Evolutionary conservation across 1,140 invertebrate genomes (phyloP).

Genomic region (Atta cephalotes): DNA sequence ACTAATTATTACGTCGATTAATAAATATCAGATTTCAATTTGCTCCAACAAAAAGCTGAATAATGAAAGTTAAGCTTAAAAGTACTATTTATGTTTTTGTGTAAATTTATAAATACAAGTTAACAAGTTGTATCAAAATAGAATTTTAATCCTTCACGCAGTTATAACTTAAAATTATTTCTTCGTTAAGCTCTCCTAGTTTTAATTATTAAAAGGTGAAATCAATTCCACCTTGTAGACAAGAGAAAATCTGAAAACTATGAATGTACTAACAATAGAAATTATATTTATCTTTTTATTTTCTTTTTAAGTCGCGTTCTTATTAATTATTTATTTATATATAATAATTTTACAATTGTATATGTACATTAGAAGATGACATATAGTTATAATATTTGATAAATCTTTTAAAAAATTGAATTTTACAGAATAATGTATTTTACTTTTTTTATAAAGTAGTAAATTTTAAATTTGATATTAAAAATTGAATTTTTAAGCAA

Average conservation of each 20-base stretch:
- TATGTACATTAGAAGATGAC: neutral
- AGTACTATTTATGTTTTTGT: neutral
- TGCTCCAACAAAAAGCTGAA: neutral
- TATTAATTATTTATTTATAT: slow-evolving; percentile 1
- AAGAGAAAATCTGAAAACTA: neutral
- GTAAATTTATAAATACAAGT: neutral
- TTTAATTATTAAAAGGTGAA: neutral
- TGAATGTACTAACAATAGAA: neutral
- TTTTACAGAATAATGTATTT: slow-evolving; percentile 1
- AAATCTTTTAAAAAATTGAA: slow-evolving; percentile 13
- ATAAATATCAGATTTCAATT: neutral
- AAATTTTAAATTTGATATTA: slow-evolving; percentile 31
- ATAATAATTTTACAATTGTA: neutral
- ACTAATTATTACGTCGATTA: neutral
- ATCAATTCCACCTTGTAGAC: neutral
- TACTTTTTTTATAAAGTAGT: neutral
- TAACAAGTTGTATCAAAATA: slow-evolving; percentile 20
- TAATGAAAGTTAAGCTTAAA: neutral
- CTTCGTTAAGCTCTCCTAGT: neutral
- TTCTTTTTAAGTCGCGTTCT: neutral
- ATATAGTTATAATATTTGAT: neutral
- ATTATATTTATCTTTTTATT: neutral
- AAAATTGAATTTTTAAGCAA: slow-evolving; percentile 29
- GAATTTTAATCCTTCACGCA: neutral
- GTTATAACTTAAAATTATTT: neutral